Evolutionary conservation across 2,113 vertebrate genomes (phyloP).

Genomic region (Dipodomys merriami): DNA sequence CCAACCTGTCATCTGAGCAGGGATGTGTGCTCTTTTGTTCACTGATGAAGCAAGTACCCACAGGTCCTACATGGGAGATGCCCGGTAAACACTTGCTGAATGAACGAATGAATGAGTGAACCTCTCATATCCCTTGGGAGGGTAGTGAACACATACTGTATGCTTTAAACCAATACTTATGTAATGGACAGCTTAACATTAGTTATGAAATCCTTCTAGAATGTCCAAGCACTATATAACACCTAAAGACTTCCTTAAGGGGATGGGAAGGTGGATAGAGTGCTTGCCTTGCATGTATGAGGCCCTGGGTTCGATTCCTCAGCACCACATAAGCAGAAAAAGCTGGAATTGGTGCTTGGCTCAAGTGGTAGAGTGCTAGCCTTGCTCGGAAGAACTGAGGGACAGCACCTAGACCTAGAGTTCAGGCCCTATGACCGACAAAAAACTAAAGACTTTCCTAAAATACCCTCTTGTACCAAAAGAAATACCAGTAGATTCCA

Average conservation of each 20-base stretch:
- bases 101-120: background rate
- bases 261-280: too few species aligned
- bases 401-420: too few species aligned
- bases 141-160: background rate
- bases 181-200: background rate
- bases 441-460: background rate
- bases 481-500: background rate
- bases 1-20: background rate
- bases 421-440: too few species aligned
- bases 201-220: background rate
- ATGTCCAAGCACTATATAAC: background rate
- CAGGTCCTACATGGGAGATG: background rate
- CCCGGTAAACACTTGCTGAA: background rate
- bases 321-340: too few species aligned
- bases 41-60: background rate
- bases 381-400: too few species aligned
- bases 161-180: background rate
- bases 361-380: too few species aligned
- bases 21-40: background rate
- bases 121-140: too few species aligned
- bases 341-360: too few species aligned
- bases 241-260: background rate
- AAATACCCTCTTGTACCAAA: background rate
- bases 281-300: too few species aligned
- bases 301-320: too few species aligned